A percentile compares a stretch with the other conserved stretches of the same genome.
These are phyloP conservation scores for Megaustenia siamemsis DNA, from an alignment of 2,888 invertebrate genomes.

Conservation along the genomic window DNA sequence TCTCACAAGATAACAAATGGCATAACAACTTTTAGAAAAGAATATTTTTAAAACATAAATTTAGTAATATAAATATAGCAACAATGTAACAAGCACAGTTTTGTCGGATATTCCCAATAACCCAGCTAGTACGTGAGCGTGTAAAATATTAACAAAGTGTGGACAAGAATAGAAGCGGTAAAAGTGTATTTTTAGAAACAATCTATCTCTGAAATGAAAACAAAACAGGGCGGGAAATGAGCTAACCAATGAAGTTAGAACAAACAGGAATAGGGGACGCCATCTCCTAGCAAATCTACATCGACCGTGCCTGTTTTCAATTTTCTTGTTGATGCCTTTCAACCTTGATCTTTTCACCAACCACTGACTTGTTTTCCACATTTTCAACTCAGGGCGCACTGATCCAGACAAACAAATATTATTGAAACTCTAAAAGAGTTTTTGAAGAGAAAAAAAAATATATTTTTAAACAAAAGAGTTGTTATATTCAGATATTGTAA, in stretches of 20 bases:
- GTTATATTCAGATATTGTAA: no score
- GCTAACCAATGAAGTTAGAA: constrained; percentile 1
- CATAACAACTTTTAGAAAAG: no score
- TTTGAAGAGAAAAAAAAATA: no score
- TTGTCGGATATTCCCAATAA: not conserved
- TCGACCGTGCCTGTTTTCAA: not conserved
- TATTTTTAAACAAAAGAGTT: no score
- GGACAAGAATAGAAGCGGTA: constrained; percentile 8
- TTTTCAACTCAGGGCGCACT: no score
- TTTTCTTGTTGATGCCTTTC: not conserved
- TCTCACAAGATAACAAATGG: no score
- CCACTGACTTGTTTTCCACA: no score
- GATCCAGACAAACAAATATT: no score
- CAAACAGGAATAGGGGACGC: not conserved
- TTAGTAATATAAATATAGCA: not conserved
- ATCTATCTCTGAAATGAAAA: constrained; percentile 3
- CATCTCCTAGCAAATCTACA: not conserved
- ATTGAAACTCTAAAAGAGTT: no score
- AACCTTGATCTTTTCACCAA: not conserved
- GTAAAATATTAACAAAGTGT: not conserved
- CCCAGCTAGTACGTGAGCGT: not conserved
- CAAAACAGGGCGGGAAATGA: not conserved
- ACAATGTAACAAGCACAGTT: not conserved
- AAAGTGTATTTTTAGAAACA: constrained; percentile 22
- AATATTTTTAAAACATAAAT: no score